phyloP scores from a whole-genome alignment of 2,797 vertebrate genomes.

The Brachymystax lenok region DNA sequence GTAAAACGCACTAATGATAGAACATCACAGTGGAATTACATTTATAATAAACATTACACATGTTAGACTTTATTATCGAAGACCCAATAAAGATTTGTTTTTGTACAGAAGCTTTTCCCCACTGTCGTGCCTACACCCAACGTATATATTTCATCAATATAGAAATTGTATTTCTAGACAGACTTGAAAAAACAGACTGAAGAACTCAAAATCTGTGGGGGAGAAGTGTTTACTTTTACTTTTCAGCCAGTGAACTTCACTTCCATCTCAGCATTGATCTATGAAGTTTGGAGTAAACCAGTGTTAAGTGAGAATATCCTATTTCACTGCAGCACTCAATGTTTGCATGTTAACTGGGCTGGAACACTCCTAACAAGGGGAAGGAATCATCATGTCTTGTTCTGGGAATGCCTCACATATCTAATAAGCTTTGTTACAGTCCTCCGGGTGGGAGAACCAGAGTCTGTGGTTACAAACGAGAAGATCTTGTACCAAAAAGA shows the following conservation, averaged over 20 bases:
- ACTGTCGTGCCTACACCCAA: background rate
- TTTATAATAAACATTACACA: background rate
- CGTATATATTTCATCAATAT: background rate
- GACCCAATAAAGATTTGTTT: background rate
- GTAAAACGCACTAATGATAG: background rate
- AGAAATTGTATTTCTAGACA: background rate
- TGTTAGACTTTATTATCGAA: background rate
- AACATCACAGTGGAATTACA: background rate
- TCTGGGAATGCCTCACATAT: constrained; percentile 61
- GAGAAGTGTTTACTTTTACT: constrained; percentile 23
- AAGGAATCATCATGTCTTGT: constrained; percentile 60
- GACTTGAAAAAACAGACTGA: background rate
- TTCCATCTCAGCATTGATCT: constrained; percentile 32
- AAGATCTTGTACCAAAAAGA: background rate
- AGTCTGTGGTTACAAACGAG: constrained; percentile 5
- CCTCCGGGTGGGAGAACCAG: background rate
- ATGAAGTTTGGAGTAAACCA: constrained; percentile 60
- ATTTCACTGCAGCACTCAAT: constrained; percentile 58
- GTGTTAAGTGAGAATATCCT: constrained; percentile 67
- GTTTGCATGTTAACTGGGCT: constrained; percentile 70
- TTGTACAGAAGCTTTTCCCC: background rate
- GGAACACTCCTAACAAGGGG: constrained; percentile 70
- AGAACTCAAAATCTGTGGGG: background rate
- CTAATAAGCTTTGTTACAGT: constrained; percentile 30
- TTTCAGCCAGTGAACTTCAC: constrained; percentile 12